Base-by-base conservation (phyloP, 35 echinoderm and acorn worm genomes). In the Apostichopus californicus region DNA sequence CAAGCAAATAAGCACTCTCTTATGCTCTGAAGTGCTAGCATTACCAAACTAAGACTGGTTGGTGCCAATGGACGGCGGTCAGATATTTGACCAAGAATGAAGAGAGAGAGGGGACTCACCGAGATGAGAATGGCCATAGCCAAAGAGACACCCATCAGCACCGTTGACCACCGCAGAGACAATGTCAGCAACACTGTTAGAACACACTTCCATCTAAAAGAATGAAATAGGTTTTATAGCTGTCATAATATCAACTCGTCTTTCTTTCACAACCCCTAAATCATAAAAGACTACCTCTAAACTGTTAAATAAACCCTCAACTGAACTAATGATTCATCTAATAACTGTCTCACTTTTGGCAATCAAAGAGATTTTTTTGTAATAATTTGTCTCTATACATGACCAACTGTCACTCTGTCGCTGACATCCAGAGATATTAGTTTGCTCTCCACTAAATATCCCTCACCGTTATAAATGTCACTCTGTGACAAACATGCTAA, bases 71-170 rank as follows among this genome's bases (percentile, higher is more conserved):
- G n/a, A 18, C 14, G 20, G 0, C 71, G 3, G n/a, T 7, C 7
- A 20, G 17, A 75, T 20, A 75, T 22, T 7, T 20, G 71, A 75
- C 71, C 71, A 75, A 46, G 34, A 46, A 46, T 46, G 34, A 46
- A 46, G 34, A 46, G 71, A 75, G 71, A 75, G 6, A 1, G 6
- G 71, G n/a, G 20, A 93, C 97, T 96, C 81, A 99, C 97, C 97
- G 10, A 99, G 79, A 91, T 94, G 87, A 56, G 97, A 94, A 55
- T 99, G 97, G 9, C 97, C 97, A 59, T 99, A 99, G 73, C 95
- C 94, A 89, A 99, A 99, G 34, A 99, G 94, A 83, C 97, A 99
- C 15, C 97, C 97, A 87, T 99, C 97, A 57, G 97, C 97, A 57
- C 97, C 97, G 91, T 96, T 99, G 14, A 99, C 97, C 15, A 99